Evolutionary conservation across 1,140 invertebrate species (phyloP), one percentile per base, ranked within the genome.

Genomic region (Drosophila teissieri): DNA sequence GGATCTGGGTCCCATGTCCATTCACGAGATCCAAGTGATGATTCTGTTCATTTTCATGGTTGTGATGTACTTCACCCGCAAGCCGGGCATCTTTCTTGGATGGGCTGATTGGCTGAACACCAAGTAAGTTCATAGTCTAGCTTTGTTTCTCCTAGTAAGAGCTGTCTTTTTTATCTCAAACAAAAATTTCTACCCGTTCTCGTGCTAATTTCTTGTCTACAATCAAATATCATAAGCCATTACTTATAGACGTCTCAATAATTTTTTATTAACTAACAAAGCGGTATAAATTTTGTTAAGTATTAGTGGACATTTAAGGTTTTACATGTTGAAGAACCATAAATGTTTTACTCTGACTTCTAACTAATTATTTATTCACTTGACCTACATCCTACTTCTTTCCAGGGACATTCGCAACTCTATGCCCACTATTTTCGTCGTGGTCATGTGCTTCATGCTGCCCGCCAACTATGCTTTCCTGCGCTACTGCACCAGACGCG

Each of bases 51-150:
- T 97, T 7, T 70, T 95, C 11, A 95, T 98, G 5, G 95, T 98
- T 2, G 68, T 96, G 46, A 93, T 98, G 62, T 99, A 98, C 96
- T 96, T 98, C 91, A 97, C 98, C 91, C 94, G 97, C 45, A 95
- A 96, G 51, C 97, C 98, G 0, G 96, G 80, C 34, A 91, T 92
- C 58, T 91, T 92, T 42, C 36, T 46, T 4, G 91, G 91, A 1
- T 92, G 91, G 91, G 91, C 83, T 3, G 86, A 91, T 17, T 56
- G 48, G 17, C 45, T 92, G 7, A 44, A 73, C 3, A 17, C 63
- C 36, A 70, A 64, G 88, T 91, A 27, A 84, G 88, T 73, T n/a
- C 5, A 27, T 17, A 68, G 5, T 31, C 34, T 2, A 19, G 4
- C 12, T 24, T 46, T 14, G 6, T 0, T n/a, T 40, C 6, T 15